These are phyloP conservation scores for Lysandra bellargus DNA, from an alignment of 2,888 invertebrate genomes.

Conservation along the genomic window DNA sequence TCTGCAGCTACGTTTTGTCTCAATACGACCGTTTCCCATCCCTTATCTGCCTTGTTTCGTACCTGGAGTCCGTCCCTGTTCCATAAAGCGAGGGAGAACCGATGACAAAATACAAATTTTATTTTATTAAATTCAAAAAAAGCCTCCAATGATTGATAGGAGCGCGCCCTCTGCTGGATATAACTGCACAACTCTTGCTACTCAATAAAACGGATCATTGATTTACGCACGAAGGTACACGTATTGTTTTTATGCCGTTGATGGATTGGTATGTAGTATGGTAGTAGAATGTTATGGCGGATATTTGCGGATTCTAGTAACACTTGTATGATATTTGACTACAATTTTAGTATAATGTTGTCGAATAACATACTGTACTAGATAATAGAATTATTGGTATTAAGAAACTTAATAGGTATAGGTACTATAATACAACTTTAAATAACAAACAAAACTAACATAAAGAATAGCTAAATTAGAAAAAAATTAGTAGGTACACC, in stretches of 20 bases:
- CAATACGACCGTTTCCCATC: no score
- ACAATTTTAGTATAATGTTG: no score
- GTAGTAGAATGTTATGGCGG: not conserved
- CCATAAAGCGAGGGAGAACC: conserved; percentile 71
- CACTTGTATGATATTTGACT: no score
- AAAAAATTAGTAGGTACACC: no score
- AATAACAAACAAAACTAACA: no score
- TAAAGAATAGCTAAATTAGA: no score
- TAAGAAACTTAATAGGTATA: no score
- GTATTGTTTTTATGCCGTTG: conserved; percentile 24
- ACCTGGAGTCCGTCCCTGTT: conserved; percentile 56
- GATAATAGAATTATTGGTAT: no score
- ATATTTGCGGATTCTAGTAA: no score
- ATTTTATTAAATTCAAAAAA: conserved; percentile 82
- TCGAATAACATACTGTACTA: no score
- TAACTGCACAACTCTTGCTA: conserved; percentile 72
- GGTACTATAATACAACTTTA: no score
- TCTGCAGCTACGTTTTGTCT: no score
- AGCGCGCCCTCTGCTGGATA: conserved; percentile 59
- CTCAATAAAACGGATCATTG: conserved; percentile 76
- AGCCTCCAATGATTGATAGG: conserved; percentile 80
- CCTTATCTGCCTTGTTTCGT: not conserved
- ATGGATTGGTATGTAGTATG: not conserved
- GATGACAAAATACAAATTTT: conserved; percentile 82
- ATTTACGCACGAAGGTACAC: conserved; percentile 43